phyloP scores from a whole-genome alignment of 2,797 vertebrate species.

The Zalophus californianus region DNA sequence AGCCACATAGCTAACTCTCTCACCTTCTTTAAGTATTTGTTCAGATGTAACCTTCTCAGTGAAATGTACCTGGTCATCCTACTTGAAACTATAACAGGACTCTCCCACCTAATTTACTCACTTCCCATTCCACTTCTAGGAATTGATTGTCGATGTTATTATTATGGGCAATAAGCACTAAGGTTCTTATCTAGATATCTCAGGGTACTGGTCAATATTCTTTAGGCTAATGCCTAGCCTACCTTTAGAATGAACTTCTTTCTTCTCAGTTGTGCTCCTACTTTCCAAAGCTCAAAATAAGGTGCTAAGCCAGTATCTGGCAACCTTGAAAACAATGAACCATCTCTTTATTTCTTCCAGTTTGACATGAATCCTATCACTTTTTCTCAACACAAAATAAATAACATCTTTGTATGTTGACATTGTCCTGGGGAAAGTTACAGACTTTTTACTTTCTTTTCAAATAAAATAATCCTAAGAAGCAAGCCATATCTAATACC shows the following conservation, averaged over 20 bases:
- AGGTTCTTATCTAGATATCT: not conserved
- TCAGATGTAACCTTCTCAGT: not conserved
- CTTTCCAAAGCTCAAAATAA: not conserved
- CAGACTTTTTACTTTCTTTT: not conserved
- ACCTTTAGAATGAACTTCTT: not conserved
- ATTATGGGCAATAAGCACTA: not conserved
- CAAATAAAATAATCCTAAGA: not conserved
- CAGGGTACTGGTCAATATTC: not conserved
- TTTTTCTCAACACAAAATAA: not conserved
- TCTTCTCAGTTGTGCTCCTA: not conserved
- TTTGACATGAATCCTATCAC: not conserved
- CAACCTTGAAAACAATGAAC: not conserved
- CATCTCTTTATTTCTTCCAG: not conserved
- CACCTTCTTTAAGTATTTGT: not conserved
- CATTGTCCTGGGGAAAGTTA: not conserved
- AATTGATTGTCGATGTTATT: not conserved
- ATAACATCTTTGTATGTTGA: not conserved
- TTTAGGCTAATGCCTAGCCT: not conserved
- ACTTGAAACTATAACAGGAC: not conserved
- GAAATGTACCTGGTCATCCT: not conserved
- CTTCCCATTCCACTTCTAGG: not conserved
- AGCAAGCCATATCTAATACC: not conserved
- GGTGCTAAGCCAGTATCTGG: not conserved
- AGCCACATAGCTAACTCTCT: not conserved
- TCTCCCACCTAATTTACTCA: not conserved